These are phyloP conservation scores for Diploptera punctata DNA, from an alignment of 2,888 invertebrate genomes.

Conservation along the genomic window DNA sequence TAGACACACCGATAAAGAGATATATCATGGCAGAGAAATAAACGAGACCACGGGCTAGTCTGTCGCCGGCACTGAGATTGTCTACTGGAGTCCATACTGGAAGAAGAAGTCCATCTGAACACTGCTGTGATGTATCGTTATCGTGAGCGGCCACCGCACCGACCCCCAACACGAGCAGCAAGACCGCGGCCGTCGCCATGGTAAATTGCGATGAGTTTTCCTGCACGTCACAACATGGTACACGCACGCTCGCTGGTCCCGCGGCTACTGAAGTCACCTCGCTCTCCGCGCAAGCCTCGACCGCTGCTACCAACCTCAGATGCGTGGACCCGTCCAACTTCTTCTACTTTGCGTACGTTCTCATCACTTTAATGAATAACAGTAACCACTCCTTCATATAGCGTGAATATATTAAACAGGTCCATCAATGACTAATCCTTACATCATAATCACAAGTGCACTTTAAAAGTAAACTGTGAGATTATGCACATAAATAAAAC, in stretches of 20 bases:
- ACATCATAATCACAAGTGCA: no score
- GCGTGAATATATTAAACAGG: no score
- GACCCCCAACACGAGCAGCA: conserved; percentile 29
- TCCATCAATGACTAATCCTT: no score
- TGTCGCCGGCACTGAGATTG: conserved; percentile 76
- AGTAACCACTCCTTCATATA: no score
- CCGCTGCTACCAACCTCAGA: no score
- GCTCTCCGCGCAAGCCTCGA: neutral
- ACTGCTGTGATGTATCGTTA: conserved; percentile 53
- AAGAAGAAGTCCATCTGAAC: conserved; percentile 85
- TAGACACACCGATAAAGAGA: conserved; percentile 98
- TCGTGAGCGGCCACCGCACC: conserved; percentile 12
- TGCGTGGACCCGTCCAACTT: no score
- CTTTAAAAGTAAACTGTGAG: no score
- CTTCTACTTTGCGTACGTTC: no score
- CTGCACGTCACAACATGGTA: conserved; percentile 36
- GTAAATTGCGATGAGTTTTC: neutral
- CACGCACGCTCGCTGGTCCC: conserved; percentile 16
- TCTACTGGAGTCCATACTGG: conserved; percentile 89
- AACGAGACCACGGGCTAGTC: conserved; percentile 83
- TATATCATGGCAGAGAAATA: conserved; percentile 92
- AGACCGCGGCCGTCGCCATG: conserved; percentile 28
- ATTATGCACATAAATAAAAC: no score
- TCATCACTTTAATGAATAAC: no score
- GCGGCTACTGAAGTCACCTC: conserved; percentile 31